Percentiles rank a stretch among this genome's conserved stretches.
phyloP scores from a whole-genome alignment of 2,113 vertebrate genomes.

The Gopherus evgoodei region DNA sequence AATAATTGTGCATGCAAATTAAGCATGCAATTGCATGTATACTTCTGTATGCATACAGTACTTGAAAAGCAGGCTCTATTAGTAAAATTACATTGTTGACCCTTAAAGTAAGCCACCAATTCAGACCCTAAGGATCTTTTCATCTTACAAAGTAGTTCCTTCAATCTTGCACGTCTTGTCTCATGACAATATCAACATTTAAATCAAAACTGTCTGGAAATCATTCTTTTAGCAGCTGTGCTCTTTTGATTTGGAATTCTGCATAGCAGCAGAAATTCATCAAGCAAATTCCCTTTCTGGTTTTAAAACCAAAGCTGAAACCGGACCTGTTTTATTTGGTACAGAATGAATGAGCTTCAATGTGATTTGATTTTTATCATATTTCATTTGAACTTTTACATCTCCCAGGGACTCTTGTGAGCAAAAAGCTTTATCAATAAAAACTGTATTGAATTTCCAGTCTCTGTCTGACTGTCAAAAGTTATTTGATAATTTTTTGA shows the following conservation, averaged over 20 bases:
- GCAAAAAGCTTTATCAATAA: not conserved
- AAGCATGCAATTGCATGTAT: not conserved
- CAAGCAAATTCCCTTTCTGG: conserved; percentile 22
- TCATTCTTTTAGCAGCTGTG: not conserved
- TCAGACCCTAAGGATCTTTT: conserved; percentile 16
- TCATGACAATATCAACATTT: conserved; percentile 29
- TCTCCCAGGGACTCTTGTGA: not conserved
- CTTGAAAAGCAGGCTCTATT: conserved; percentile 41
- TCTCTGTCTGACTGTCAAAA: not conserved
- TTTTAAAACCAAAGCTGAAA: conserved; percentile 61
- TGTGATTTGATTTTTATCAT: conserved; percentile 58
- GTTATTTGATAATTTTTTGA: not conserved
- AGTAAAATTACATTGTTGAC: conserved; percentile 32
- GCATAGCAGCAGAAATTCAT: conserved; percentile 36
- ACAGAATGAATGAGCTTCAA: conserved; percentile 43
- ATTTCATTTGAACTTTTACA: conserved; percentile 11
- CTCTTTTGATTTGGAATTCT: not conserved
- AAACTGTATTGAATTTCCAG: not conserved
- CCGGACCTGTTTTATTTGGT: conserved; percentile 36
- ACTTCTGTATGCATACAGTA: not conserved
- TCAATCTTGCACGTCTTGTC: conserved; percentile 2
- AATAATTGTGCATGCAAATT: conserved; percentile 15
- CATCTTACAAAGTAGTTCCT: conserved; percentile 32
- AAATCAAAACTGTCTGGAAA: conserved; percentile 5
- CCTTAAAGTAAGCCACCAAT: not conserved